phyloP scores from a whole-genome alignment of 2,797 vertebrate genomes.

The Carcharodon carcharias region DNA sequence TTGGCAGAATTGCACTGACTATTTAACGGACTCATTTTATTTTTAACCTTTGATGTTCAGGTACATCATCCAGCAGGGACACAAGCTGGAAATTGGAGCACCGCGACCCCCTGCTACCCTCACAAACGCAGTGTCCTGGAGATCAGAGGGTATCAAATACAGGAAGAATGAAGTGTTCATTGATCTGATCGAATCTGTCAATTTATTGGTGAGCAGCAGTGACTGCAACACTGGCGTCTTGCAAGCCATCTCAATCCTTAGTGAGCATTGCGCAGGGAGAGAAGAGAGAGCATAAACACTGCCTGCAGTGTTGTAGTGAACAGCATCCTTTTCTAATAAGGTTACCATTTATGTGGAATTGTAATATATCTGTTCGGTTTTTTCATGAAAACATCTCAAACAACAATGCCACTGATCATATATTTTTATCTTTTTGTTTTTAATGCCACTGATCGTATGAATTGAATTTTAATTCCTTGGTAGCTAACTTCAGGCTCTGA shows the following conservation, averaged over 20 bases:
- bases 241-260: background rate
- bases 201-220: conserved; percentile 58
- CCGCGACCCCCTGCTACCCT: conserved; percentile 70
- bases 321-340: background rate
- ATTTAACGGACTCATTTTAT: background rate
- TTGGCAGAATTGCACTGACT: background rate
- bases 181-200: conserved; percentile 73
- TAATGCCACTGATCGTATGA: background rate
- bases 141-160: conserved; percentile 73
- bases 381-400: background rate
- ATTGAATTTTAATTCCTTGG: background rate
- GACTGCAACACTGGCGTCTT: background rate
- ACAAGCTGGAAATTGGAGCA: conserved; percentile 67
- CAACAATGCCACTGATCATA: background rate
- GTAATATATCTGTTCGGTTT: background rate
- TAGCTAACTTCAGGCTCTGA: background rate
- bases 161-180: conserved; percentile 76
- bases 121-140: conserved; percentile 72
- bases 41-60: conserved; percentile 46
- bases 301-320: background rate
- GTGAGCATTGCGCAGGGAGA: background rate
- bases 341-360: background rate
- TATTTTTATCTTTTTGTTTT: too few species aligned
- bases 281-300: background rate
- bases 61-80: conserved; percentile 72